Conservation (phyloP, 2,888 invertebrate species). For the Balanococcus diminutus region DNA sequence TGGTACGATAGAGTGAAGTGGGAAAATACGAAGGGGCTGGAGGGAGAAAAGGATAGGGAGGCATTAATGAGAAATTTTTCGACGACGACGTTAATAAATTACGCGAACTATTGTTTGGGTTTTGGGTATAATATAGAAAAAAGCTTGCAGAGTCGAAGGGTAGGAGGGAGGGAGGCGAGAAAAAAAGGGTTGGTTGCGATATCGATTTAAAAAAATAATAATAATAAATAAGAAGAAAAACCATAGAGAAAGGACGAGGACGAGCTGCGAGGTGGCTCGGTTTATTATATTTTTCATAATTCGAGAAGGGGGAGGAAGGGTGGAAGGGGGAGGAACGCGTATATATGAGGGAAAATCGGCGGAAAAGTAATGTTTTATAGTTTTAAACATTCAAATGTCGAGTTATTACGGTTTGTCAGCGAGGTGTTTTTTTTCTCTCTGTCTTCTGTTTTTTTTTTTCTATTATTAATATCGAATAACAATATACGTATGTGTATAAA, state of each 20-base stretch:
- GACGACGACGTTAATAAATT: background rate
- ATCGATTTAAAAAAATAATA: background rate
- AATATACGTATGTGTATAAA: background rate
- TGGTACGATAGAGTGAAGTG: background rate
- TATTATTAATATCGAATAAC: background rate
- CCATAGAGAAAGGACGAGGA: background rate
- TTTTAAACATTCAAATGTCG: conserved; percentile 35
- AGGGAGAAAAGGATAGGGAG: too few relatives aligned
- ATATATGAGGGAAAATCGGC: background rate
- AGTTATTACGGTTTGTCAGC: conserved; percentile 8
- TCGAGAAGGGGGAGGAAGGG: background rate
- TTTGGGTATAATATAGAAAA: background rate
- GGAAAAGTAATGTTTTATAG: conserved; percentile 5
- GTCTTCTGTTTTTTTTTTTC: background rate
- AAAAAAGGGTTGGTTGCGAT: background rate
- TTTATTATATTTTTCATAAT: too few relatives aligned
- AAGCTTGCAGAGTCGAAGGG: background rate
- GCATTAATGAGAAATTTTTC: background rate
- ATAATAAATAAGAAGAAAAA: background rate
- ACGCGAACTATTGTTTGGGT: background rate
- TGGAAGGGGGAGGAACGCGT: background rate
- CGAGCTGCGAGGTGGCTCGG: background rate
- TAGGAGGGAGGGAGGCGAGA: background rate
- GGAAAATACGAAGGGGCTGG: background rate
- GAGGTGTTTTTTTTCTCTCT: background rate